Evolutionary conservation across 2,113 vertebrate genomes (phyloP), one percentile per base, ranked within the genome.

Genomic region (Etheostoma spectabile): DNA sequence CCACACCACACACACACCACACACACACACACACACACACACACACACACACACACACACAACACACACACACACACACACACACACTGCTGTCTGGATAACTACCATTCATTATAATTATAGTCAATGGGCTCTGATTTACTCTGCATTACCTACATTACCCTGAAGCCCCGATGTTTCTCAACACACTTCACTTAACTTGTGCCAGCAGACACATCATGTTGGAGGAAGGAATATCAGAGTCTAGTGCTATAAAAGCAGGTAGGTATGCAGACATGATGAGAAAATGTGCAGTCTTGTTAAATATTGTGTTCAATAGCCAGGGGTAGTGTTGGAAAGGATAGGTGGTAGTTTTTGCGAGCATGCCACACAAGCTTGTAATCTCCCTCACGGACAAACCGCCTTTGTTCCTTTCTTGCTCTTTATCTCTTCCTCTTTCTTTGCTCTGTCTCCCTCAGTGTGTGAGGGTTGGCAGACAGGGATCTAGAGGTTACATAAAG

Each of bases 401-500:
- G 2, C 61, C 46, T 82, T 67, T 56, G 33, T 69, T 70, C 11
- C 27, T 79, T 21, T 56, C 38, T 72, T 55, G 16, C n/a, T 51
- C 59, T 78, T 82, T 57, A 35, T 79, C 78, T 77, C 38, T 78
- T 65, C n/a, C 33, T 74, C 55, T 56, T 67, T 55, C 45, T 76
- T 74, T 15, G 8, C 71, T 83, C 53, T 0, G 55, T 79, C 66
- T 87, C 48, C 61, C 72, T 78, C 52, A 7, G 66, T 70, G 90
- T 78, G 83, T 75, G 82, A 74, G 74, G 77, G 57, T 76, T 75
- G 79, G 84, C 85, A 78, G 88, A 38, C 80, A 67, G 77, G 68
- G 79, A 91, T 85, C 77, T 68, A 78, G 84, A 91, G 90, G 88
- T 94, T 91, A 91, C 83, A 88, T 93, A 93, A 95, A 93, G 89